A percentile compares a stretch with the other conserved stretches of the same genome.
Evolutionary conservation across 2,888 invertebrate species (phyloP).

Genomic region (Leptopilina myrica): DNA sequence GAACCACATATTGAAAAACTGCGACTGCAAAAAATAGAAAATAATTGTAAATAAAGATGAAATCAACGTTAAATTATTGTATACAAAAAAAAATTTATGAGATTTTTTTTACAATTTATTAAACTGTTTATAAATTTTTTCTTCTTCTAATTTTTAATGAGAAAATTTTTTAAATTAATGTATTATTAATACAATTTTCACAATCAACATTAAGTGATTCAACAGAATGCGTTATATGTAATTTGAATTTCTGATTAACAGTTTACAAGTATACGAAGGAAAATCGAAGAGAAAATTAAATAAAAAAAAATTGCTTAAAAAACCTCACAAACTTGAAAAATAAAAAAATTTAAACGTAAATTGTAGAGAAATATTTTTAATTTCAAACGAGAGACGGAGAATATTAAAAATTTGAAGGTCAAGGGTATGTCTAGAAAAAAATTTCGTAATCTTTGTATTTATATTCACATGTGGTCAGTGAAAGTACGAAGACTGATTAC

Average conservation of each 20-base stretch:
- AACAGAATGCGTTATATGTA: not conserved
- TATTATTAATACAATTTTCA: not conserved
- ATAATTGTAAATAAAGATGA: not conserved
- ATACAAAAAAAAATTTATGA: too few species aligned
- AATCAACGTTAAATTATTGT: not conserved
- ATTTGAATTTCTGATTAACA: constrained; percentile 5
- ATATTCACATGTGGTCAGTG: not conserved
- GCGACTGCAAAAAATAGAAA: constrained; percentile 11
- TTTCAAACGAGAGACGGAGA: not conserved
- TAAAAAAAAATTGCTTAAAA: too few species aligned
- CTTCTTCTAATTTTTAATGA: not conserved
- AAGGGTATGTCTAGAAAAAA: constrained; percentile 6
- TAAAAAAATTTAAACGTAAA: too few species aligned
- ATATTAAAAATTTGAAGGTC: not conserved
- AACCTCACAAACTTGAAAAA: not conserved
- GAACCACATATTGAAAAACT: constrained; percentile 13
- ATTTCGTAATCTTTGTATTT: constrained; percentile 30
- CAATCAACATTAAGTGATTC: not conserved
- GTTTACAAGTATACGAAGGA: not conserved
- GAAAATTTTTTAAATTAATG: not conserved
- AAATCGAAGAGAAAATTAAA: not conserved
- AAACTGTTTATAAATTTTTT: not conserved
- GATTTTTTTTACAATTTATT: too few species aligned
- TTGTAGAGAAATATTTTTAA: not conserved
- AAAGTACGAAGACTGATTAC: not conserved